Evolutionary conservation across 2,113 vertebrate species (phyloP).

Genomic region (Copsychus sechellarum): DNA sequence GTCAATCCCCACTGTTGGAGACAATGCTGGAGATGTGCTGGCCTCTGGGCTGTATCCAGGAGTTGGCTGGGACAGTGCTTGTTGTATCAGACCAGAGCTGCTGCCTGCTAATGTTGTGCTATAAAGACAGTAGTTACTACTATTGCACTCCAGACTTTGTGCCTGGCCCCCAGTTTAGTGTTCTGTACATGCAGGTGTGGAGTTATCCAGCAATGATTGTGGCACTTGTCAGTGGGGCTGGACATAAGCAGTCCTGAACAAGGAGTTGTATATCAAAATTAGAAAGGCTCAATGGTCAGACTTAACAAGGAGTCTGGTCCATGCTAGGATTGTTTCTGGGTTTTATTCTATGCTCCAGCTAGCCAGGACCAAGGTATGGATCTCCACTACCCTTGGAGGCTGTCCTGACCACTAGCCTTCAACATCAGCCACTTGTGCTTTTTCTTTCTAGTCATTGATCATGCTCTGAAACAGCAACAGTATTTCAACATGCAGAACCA

Average conservation of each 20-base stretch:
- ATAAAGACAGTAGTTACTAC: background rate
- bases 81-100: background rate
- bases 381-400: background rate
- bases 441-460: background rate
- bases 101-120: background rate
- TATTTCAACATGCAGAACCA: background rate
- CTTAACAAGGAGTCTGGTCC: background rate
- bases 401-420: background rate
- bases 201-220: constrained; percentile 20
- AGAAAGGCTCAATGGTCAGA: background rate
- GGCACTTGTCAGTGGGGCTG: background rate
- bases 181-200: background rate
- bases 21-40: background rate
- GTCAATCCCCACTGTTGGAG: background rate
- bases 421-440: background rate
- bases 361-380: background rate
- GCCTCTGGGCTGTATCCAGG: background rate
- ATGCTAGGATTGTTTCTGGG: background rate
- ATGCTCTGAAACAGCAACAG: background rate
- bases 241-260: background rate
- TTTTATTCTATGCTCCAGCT: background rate
- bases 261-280: background rate
- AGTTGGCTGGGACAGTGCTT: background rate
- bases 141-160: background rate
- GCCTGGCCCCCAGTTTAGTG: rapidly evolving